phyloP scores from a whole-genome alignment of 2,113 vertebrate genomes.

The Carassius gibelio region DNA sequence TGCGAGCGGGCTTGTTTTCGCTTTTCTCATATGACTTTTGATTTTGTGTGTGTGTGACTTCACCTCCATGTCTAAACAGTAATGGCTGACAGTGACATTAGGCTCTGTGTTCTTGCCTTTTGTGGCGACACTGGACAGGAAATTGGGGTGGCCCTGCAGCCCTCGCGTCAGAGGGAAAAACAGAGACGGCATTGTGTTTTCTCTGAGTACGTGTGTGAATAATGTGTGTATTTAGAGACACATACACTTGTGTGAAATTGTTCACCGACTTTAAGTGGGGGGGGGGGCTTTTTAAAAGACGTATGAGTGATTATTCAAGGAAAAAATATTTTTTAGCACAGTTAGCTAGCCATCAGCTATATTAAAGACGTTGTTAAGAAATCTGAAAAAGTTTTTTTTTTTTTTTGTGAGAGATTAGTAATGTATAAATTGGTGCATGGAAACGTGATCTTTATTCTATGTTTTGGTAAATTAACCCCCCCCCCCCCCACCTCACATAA shows the following conservation, averaged over 20 bases:
- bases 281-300: not conserved
- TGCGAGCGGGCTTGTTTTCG: slow-evolving; percentile 30
- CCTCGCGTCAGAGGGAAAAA: slow-evolving; percentile 71
- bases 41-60: slow-evolving; percentile 59
- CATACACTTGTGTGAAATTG: slow-evolving; percentile 28
- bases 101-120: slow-evolving; percentile 71
- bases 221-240: slow-evolving; percentile 11
- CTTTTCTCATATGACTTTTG: slow-evolving; percentile 50
- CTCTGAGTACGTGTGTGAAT: slow-evolving; percentile 35
- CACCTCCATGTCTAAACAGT: slow-evolving; percentile 56
- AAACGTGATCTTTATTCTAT: not conserved
- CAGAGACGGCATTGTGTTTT: slow-evolving; percentile 78
- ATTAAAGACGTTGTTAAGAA: not conserved
- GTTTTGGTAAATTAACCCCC: slow-evolving; percentile 7
- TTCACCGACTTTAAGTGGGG: not conserved
- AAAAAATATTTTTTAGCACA: not conserved
- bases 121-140: slow-evolving; percentile 72
- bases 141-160: slow-evolving; percentile 67
- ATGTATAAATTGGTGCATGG: not conserved
- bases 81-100: slow-evolving; percentile 66
- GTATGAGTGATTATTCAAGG: not conserved
- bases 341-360: not conserved
- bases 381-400: too few relatives aligned
- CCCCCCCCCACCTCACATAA: not conserved
- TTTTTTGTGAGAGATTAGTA: not conserved